phyloP scores from a whole-genome alignment of 2,888 invertebrate species.

The Cosmorhoe ocellata region DNA sequence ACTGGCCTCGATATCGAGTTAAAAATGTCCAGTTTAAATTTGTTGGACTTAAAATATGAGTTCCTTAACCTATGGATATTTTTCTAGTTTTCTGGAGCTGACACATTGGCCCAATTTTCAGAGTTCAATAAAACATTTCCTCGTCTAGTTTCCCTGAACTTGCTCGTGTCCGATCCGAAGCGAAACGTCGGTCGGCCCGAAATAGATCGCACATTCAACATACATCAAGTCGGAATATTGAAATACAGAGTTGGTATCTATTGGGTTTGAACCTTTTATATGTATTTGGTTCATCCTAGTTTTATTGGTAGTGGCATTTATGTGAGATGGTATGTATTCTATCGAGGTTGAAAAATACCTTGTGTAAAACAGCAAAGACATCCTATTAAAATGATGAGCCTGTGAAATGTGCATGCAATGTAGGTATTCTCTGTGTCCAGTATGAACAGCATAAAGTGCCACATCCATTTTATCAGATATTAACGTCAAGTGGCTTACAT shows the following conservation, averaged over 20 bases:
- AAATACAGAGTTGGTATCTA: conserved; percentile 28
- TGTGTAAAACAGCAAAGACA: no score
- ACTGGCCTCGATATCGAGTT: conserved; percentile 48
- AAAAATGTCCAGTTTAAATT: conserved; percentile 31
- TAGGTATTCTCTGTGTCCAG: no score
- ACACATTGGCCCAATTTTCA: conserved; percentile 62
- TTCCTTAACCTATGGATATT: conserved; percentile 32
- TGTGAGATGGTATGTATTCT: no score
- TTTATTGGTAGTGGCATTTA: no score
- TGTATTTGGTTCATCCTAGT: no score
- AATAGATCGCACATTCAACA: conserved; percentile 55
- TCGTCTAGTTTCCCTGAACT: conserved; percentile 74
- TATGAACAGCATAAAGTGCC: no score
- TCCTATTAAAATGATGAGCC: no score
- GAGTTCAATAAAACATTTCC: conserved; percentile 68
- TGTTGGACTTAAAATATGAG: conserved; percentile 36
- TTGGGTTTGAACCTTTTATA: not conserved
- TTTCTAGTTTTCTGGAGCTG: conserved; percentile 39
- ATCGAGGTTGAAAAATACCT: no score
- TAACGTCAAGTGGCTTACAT: conserved; percentile 16
- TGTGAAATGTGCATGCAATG: no score
- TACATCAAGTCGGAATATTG: conserved; percentile 49
- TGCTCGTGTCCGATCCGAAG: conserved; percentile 57
- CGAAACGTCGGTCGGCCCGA: conserved; percentile 39
- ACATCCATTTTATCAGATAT: conserved; percentile 34